phyloP scores from a whole-genome alignment of 2,113 vertebrate genomes.

The Aegithalos caudatus region DNA sequence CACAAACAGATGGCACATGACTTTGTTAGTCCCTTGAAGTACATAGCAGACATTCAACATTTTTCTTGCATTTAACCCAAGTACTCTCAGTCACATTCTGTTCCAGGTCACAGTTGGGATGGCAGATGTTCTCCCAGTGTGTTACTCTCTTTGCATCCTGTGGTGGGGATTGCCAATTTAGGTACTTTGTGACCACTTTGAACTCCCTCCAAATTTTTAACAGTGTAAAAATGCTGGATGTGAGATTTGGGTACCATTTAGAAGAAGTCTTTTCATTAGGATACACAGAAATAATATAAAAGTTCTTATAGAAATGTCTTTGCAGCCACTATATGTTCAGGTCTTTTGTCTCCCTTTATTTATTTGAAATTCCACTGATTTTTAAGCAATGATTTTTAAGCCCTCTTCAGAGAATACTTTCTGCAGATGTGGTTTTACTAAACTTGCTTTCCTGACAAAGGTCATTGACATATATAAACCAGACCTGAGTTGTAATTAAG shows the following conservation, averaged over 20 bases:
- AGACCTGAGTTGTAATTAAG: neutral
- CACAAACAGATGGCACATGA: neutral
- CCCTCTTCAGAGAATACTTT: neutral
- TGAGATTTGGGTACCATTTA: neutral
- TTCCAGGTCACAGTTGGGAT: conserved; percentile 23
- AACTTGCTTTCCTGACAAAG: neutral
- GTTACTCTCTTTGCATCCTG: neutral
- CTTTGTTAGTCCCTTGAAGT: neutral
- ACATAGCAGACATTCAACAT: neutral
- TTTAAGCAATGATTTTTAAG: neutral
- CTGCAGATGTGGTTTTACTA: neutral
- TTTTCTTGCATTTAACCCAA: conserved; percentile 49
- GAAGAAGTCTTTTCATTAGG: neutral
- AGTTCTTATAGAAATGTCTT: neutral
- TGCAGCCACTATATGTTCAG: neutral
- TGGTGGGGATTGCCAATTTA: neutral
- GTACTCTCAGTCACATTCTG: conserved; percentile 11
- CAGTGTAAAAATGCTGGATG: neutral
- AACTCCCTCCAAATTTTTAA: neutral
- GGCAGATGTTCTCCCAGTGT: conserved; percentile 68
- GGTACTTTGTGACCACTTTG: neutral
- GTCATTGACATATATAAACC: neutral
- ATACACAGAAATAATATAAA: neutral
- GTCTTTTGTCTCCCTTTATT: neutral
- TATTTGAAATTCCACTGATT: too few species aligned